Conservation (phyloP, 2,113 vertebrate species). For the Rhinoderma darwinii region DNA sequence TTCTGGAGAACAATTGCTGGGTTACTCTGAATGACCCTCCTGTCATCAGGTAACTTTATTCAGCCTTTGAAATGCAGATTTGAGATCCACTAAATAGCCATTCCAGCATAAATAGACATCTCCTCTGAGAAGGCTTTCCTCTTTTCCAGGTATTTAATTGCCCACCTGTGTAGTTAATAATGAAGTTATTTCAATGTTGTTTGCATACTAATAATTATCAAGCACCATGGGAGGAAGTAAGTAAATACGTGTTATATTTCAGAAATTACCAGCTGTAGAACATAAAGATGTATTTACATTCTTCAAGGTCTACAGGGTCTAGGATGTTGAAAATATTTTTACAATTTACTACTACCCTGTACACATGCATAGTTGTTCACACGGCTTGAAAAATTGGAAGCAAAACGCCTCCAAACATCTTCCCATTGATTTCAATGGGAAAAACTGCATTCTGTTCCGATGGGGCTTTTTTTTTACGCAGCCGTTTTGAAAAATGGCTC, state of each 20-base stretch:
- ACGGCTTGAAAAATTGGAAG: too few species aligned
- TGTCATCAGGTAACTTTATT: neutral
- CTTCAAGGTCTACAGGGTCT: neutral
- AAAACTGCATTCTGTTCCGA: too few species aligned
- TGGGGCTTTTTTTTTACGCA: too few species aligned
- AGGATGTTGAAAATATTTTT: slow-evolving; percentile 5
- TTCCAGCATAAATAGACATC: neutral
- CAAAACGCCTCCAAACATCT: too few species aligned
- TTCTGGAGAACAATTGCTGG: neutral
- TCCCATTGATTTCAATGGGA: too few species aligned
- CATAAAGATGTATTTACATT: slow-evolving; percentile 22
- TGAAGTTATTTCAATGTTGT: slow-evolving; percentile 8
- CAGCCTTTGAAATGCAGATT: neutral
- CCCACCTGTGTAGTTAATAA: slow-evolving; percentile 29
- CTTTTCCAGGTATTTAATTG: slow-evolving; percentile 14
- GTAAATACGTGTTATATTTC: slow-evolving; percentile 10
- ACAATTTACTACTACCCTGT: neutral
- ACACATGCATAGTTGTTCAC: neutral
- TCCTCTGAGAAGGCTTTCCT: neutral
- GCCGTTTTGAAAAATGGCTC: too few species aligned
- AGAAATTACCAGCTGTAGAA: slow-evolving; percentile 1
- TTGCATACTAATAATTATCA: slow-evolving; percentile 1
- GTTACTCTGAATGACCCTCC: neutral
- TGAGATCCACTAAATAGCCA: neutral
- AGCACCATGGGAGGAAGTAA: slow-evolving; percentile 27